Conservation (phyloP, 1,140 invertebrate species). For the Magallana gigas region DNA sequence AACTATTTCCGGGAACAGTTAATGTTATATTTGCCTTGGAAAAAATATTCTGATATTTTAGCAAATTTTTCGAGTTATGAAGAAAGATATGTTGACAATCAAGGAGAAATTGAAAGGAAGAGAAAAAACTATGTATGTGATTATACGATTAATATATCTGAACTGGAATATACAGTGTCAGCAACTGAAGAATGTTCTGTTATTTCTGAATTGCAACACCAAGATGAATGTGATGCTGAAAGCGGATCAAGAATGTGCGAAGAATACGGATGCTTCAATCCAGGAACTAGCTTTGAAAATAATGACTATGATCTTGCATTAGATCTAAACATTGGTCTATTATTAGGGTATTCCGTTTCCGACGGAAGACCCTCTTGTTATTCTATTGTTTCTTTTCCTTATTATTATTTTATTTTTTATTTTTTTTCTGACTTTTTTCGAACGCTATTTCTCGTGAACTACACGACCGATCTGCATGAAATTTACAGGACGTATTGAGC, state of each 20-base stretch:
- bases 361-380: too few relatives aligned
- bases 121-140: neutral
- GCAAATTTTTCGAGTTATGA: neutral
- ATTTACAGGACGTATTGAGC: too few relatives aligned
- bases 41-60: neutral
- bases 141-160: neutral
- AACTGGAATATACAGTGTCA: neutral
- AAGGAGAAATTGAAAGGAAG: neutral
- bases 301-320: conserved; percentile 53
- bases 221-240: conserved; percentile 38
- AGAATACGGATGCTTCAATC: conserved; percentile 51
- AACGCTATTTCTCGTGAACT: too few relatives aligned
- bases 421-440: too few relatives aligned
- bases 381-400: too few relatives aligned
- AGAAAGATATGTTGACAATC: conserved; percentile 6
- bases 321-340: conserved; percentile 47
- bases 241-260: neutral
- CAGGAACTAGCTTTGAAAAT: neutral
- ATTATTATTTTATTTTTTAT: too few relatives aligned
- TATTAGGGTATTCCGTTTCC: too few relatives aligned
- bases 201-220: conserved; percentile 44
- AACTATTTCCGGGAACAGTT: neutral
- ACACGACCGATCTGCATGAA: too few relatives aligned
- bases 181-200: conserved; percentile 1
- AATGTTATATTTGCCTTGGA: neutral